Conservation (phyloP, 2,113 vertebrate species). For the Oryzias melastigma region DNA sequence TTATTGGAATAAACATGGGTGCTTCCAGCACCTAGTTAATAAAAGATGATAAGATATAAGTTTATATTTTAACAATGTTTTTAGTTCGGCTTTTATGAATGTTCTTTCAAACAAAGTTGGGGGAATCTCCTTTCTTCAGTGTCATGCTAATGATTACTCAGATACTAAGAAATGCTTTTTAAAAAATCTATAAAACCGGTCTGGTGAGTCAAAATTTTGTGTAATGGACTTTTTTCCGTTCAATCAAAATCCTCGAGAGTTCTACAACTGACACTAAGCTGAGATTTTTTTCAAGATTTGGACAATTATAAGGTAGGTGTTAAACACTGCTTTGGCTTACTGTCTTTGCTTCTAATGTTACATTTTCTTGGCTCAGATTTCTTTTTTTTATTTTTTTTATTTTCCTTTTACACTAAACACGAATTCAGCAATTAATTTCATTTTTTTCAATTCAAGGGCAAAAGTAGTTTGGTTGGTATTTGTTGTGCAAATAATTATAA, state of each 20-base stretch:
- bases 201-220: neutral
- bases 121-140: neutral
- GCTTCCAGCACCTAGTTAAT: neutral
- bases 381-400: neutral
- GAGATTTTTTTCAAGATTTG: neutral
- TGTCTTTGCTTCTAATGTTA: neutral
- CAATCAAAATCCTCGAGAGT: neutral
- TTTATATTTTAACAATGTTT: neutral
- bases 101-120: neutral
- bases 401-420: too few species aligned
- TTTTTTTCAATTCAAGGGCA: too few species aligned
- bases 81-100: neutral
- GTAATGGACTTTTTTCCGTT: neutral
- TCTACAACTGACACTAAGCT: too few species aligned
- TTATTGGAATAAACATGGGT: neutral
- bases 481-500: too few species aligned
- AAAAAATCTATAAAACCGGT: neutral
- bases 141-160: conserved; percentile 3
- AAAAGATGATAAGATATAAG: neutral
- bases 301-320: neutral
- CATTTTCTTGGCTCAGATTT: neutral
- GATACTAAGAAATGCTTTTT: neutral
- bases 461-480: too few species aligned
- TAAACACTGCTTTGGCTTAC: neutral
- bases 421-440: too few species aligned